Evolutionary conservation across 2,797 vertebrate species (phyloP).

Genomic region (Miichthys miiuy): DNA sequence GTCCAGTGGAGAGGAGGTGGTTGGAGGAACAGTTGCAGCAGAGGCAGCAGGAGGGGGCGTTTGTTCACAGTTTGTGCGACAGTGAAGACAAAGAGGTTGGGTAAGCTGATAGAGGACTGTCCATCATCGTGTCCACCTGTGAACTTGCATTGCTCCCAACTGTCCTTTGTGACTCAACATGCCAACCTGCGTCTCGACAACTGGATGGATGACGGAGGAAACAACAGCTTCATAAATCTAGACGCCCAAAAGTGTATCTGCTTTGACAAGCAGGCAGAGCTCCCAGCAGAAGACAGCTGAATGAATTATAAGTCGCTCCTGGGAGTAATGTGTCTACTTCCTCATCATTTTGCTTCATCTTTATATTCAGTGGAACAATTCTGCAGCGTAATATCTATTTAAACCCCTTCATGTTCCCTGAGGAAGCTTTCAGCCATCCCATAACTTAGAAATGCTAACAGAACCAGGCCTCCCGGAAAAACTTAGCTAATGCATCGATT

Average conservation of each 20-base stretch:
- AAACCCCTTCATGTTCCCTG: slow-evolving; percentile 16
- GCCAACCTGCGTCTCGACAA: slow-evolving; percentile 19
- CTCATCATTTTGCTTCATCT: slow-evolving; percentile 47
- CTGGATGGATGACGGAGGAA: slow-evolving; percentile 33
- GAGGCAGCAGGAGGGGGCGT: slow-evolving; percentile 6
- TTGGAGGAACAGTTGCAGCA: neutral
- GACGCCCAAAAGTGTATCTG: slow-evolving; percentile 35
- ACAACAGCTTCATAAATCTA: slow-evolving; percentile 40
- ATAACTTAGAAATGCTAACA: neutral
- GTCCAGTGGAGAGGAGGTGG: slow-evolving; percentile 8
- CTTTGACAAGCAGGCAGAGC: slow-evolving; percentile 34
- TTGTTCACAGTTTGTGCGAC: slow-evolving; percentile 30
- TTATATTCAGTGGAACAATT: slow-evolving; percentile 26
- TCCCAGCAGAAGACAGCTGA: slow-evolving; percentile 31
- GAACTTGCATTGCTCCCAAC: slow-evolving; percentile 5
- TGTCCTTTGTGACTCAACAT: slow-evolving; percentile 25
- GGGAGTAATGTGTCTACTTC: slow-evolving; percentile 43
- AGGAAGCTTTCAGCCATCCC: slow-evolving; percentile 15
- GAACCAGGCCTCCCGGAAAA: slow-evolving; percentile 7
- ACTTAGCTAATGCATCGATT: slow-evolving; percentile 11
- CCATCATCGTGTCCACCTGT: slow-evolving; percentile 45
- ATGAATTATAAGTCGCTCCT: slow-evolving; percentile 42
- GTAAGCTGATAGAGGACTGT: slow-evolving; percentile 18
- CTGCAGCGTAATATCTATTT: slow-evolving; percentile 26
- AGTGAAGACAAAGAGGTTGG: neutral